These are phyloP conservation scores for Pasiphila rectangulata DNA, from an alignment of 2,888 invertebrate species.

Conservation along the genomic window DNA sequence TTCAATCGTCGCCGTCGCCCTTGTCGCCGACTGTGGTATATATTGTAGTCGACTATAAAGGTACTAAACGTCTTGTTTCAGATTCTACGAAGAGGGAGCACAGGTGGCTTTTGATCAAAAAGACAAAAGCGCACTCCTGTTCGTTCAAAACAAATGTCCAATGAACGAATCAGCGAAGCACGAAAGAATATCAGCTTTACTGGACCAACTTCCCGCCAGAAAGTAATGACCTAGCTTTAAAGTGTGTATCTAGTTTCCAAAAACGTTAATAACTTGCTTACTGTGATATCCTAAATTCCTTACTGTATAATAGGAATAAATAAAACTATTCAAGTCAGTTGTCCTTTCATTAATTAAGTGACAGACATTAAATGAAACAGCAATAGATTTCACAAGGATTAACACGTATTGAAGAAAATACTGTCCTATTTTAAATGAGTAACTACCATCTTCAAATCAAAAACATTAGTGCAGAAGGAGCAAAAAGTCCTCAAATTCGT, in stretches of 20 bases:
- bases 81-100: constrained; percentile 89
- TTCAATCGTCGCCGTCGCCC: too few species aligned
- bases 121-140: constrained; percentile 84
- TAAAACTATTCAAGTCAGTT: constrained; percentile 15
- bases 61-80: constrained; percentile 50
- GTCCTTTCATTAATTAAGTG: constrained; percentile 14
- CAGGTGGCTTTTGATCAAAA: constrained; percentile 89
- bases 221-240: constrained; percentile 40
- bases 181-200: constrained; percentile 53
- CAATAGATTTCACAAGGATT: constrained; percentile 6
- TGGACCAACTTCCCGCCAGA: constrained; percentile 56
- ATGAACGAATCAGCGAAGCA: constrained; percentile 50
- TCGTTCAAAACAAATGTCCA: constrained; percentile 84
- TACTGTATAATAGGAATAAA: constrained; percentile 18
- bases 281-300: constrained; percentile 24
- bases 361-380: constrained; percentile 3
- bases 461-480: too few species aligned
- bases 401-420: background rate
- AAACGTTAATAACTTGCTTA: constrained; percentile 10
- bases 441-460: too few species aligned
- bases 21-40: too few species aligned
- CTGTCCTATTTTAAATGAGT: too few species aligned
- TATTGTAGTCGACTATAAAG: background rate
- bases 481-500: too few species aligned
- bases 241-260: background rate